phyloP scores from a whole-genome alignment of 2,113 vertebrate species.

The Lonchura striata region DNA sequence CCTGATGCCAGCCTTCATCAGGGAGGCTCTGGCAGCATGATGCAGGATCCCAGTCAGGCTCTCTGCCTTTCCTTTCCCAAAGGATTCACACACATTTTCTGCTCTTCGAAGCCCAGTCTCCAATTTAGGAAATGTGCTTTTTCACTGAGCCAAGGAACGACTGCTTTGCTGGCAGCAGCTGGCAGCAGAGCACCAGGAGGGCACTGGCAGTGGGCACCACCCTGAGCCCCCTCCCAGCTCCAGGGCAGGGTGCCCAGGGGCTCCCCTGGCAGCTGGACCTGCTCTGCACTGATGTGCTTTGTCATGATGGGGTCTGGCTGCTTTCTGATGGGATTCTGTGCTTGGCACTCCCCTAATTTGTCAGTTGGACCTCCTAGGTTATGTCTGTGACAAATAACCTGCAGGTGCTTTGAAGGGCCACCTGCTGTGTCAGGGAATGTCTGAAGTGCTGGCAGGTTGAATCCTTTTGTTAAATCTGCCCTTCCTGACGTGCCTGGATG shows the following conservation, averaged over 20 bases:
- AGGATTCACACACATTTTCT: neutral
- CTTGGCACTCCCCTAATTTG: neutral
- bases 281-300: neutral
- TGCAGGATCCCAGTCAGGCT: neutral
- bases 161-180: neutral
- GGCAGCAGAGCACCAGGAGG: neutral
- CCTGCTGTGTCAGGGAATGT: neutral
- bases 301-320: neutral
- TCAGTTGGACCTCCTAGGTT: neutral
- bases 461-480: neutral
- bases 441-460: neutral
- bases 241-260: neutral
- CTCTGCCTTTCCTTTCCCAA: neutral
- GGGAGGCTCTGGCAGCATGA: neutral
- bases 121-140: neutral
- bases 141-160: neutral
- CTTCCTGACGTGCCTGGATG: neutral
- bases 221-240: neutral
- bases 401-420: conserved; percentile 11
- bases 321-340: neutral
- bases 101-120: neutral
- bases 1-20: neutral
- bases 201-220: neutral
- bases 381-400: neutral
- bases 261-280: neutral